Evolutionary conservation across 2,113 vertebrate species (phyloP).

Genomic region (Muntiacus reevesi): DNA sequence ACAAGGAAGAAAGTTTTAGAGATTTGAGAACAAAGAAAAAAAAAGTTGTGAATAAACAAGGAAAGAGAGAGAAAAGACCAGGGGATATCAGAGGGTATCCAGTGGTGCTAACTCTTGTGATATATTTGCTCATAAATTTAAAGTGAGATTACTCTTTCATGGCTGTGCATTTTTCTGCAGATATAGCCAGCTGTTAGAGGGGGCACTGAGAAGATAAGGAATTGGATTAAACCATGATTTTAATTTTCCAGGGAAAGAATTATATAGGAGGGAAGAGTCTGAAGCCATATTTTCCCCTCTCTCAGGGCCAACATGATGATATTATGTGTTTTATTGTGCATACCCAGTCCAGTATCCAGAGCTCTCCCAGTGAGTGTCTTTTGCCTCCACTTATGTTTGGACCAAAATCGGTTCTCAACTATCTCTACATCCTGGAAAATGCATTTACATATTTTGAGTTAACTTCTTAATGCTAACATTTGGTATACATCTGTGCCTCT

Average conservation of each 20-base stretch:
- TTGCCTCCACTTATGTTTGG: neutral
- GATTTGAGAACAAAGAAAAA: neutral
- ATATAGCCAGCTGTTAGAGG: neutral
- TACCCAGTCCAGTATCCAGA: too few species aligned
- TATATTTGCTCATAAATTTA: neutral
- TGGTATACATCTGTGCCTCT: neutral
- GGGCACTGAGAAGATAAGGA: neutral
- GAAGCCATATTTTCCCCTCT: neutral
- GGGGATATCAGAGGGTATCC: neutral
- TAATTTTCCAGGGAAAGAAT: neutral
- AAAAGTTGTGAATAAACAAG: neutral
- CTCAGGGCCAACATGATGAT: neutral
- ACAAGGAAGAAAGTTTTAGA: neutral
- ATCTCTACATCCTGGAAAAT: neutral
- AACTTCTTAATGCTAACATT: neutral
- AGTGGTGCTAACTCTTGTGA: rapidly evolving
- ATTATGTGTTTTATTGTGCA: neutral
- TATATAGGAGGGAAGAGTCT: neutral
- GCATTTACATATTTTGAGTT: neutral
- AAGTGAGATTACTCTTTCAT: neutral
- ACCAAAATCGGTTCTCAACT: neutral
- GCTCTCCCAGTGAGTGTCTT: neutral
- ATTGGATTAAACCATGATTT: neutral
- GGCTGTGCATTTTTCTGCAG: neutral
- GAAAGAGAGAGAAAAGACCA: neutral